Evolutionary conservation across 2,797 vertebrate species (phyloP).

Genomic region (Phrynocephalus vlangalii): DNA sequence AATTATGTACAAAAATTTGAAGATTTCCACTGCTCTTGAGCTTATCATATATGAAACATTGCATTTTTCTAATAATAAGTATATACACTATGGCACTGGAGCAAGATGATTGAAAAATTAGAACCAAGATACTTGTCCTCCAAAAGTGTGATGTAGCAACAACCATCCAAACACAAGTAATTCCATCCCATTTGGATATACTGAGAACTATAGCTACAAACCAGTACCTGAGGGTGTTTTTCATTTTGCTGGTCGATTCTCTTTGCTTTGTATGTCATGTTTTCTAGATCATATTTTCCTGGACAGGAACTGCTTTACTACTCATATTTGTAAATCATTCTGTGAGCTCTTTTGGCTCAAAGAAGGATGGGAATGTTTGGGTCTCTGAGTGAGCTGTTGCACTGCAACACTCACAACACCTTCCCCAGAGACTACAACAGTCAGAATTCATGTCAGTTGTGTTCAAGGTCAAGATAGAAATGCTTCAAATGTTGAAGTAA

Average conservation of each 20-base stretch:
- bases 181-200: not conserved
- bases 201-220: not conserved
- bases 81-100: not conserved
- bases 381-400: not conserved
- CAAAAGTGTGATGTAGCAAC: not conserved
- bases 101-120: not conserved
- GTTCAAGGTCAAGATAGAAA: not conserved
- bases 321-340: not conserved
- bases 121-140: not conserved
- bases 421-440: not conserved
- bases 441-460: not conserved
- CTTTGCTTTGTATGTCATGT: not conserved
- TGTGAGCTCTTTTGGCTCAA: not conserved
- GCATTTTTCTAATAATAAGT: constrained; percentile 6
- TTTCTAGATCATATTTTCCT: not conserved
- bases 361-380: not conserved
- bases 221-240: too few species aligned
- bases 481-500: not conserved
- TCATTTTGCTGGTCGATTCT: not conserved
- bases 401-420: not conserved
- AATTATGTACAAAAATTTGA: too few species aligned
- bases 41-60: not conserved
- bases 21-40: not conserved
- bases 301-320: not conserved
- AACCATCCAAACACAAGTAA: not conserved